Conservation (phyloP, 2,888 invertebrate species). For the Limenitis camilla region DNA sequence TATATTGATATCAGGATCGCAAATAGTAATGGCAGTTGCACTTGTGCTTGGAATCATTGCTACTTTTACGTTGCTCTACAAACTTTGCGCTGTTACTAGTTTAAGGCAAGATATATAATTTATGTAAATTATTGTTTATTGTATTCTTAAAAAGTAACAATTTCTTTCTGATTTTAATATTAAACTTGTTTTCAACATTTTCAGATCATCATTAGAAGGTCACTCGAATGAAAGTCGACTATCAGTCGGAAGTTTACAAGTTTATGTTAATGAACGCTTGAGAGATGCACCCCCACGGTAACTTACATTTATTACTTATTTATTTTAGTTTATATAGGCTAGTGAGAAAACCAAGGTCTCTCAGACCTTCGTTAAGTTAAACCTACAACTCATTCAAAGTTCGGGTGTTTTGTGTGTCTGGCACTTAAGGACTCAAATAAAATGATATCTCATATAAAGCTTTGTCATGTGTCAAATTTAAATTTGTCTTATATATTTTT, state of each 20-base stretch:
- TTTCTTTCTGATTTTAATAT: too few relatives aligned
- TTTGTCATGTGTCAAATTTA: too few relatives aligned
- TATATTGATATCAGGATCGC: constrained; percentile 58
- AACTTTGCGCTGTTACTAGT: constrained; percentile 52
- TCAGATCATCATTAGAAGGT: constrained; percentile 44
- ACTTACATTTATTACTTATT: not conserved
- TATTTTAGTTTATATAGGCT: too few relatives aligned
- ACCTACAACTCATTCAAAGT: too few relatives aligned
- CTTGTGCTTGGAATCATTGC: constrained; percentile 62
- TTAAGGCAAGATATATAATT: not conserved
- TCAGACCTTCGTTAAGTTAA: too few relatives aligned
- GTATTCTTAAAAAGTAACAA: not conserved
- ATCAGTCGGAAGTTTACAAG: constrained; percentile 63
- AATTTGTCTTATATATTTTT: too few relatives aligned
- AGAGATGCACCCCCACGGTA: constrained; percentile 66
- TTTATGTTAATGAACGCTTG: constrained; percentile 59
- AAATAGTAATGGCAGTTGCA: constrained; percentile 65
- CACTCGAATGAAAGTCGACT: constrained; percentile 38
- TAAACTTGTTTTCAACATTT: constrained; percentile 1
- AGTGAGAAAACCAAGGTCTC: too few relatives aligned
- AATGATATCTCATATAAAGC: too few relatives aligned
- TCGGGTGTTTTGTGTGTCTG: too few relatives aligned
- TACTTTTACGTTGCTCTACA: constrained; percentile 59
- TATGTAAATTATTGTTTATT: too few relatives aligned
- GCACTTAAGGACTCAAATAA: too few relatives aligned